These are phyloP conservation scores for Cataglyphis cursor DNA, from an alignment of 2,888 invertebrate species.

Conservation along the genomic window DNA sequence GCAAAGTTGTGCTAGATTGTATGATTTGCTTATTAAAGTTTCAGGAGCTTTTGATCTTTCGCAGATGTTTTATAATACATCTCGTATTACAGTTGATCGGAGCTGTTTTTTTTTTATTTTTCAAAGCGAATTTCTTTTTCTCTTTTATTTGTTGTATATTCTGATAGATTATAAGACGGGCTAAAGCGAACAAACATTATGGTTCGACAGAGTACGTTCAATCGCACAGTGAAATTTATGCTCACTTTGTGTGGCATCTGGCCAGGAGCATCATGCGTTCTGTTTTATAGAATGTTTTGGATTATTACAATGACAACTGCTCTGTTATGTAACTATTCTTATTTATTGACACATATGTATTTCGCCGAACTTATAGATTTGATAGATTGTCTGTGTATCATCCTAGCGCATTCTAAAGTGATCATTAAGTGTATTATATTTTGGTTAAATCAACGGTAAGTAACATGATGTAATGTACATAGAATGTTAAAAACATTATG, in stretches of 20 bases:
- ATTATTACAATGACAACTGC: neutral
- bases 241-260: conserved; percentile 28
- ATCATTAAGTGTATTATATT: conserved; percentile 10
- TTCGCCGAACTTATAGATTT: conserved; percentile 1
- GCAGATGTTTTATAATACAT: neutral
- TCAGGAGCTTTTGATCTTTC: neutral
- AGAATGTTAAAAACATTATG: neutral
- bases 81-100: neutral
- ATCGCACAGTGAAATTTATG: neutral
- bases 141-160: neutral
- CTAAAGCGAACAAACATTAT: neutral
- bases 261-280: neutral
- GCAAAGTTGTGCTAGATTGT: neutral
- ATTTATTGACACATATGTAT: neutral
- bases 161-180: neutral
- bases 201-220: neutral
- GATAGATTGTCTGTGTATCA: neutral
- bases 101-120: neutral
- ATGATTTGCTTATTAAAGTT: neutral
- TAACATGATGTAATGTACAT: neutral
- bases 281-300: neutral
- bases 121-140: neutral
- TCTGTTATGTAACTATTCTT: neutral
- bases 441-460: conserved; percentile 48
- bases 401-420: neutral